Evolutionary conservation across 2,888 invertebrate species (phyloP), one percentile per base, ranked within the genome.

Genomic region (Dasysyrphus albostriatus): DNA sequence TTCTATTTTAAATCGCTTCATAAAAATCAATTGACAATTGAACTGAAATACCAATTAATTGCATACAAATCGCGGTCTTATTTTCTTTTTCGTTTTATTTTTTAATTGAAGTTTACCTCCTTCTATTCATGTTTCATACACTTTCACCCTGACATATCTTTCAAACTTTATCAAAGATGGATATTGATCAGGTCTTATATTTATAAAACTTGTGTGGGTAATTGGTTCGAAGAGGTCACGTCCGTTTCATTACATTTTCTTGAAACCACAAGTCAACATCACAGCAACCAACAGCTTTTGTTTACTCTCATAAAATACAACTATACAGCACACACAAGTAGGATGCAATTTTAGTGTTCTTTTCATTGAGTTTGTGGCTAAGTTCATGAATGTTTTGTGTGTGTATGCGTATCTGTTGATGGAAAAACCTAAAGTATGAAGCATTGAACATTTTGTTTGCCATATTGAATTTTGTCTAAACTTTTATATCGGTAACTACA

Each of bases 191-290:
- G 32, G 39, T 29, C 37, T 54, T 56, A 59, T 65, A 34, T n/a
- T n/a, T n/a, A n/a, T 59, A 3, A 59, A 59, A 72, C 47, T 61
- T 73, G 29, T 44, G 24, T 63, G n/a, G 42, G 42, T 76, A 76
- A 84, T 84, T 81, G 59, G 47, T 47, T 54, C 44, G 2, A 39
- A 54, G 58, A 69, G 67, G 82, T 74, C 85, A 85, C 82, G 77
- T 78, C 54, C 56, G 67, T 34, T 69, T 73, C 37, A 77, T 49
- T 69, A 69, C 51, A 74, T 69, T 42, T 24, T 39, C 42, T 32
- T 32, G 24, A 51, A 51, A 69, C 24, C 24, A 24, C 72, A 70
- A 65, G 61, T 63, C 44, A 44, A n/a, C 44, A n/a, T n/a, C 44
- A 14, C 2, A 44, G 12, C n/a, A n/a, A 44, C 44, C 44, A 14